Percentiles rank a stretch among this genome's conserved stretches.
Evolutionary conservation across 2,888 invertebrate species (phyloP).

Genomic region (Chydorus sphaericus): DNA sequence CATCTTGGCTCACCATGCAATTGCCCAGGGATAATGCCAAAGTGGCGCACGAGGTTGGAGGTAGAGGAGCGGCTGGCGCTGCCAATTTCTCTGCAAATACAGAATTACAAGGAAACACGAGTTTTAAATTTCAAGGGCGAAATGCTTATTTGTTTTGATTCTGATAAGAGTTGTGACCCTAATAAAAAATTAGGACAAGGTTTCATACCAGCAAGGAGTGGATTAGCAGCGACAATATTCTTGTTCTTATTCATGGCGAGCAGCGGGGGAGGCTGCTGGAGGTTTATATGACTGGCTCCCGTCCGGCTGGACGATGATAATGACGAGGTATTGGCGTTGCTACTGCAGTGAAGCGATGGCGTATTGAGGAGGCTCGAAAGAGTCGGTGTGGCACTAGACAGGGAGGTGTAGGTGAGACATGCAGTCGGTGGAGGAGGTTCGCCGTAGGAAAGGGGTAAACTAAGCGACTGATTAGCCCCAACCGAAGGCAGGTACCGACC

Average conservation of each 20-base stretch:
- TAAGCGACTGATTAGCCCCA: neutral
- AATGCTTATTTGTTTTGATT: neutral
- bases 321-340: neutral
- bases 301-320: constrained; percentile 2
- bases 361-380: constrained; percentile 7
- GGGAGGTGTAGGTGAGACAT: neutral
- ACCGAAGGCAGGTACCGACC: constrained; percentile 9
- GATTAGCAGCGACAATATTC: constrained; percentile 63
- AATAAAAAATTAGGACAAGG: neutral
- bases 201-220: constrained; percentile 71
- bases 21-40: constrained; percentile 15
- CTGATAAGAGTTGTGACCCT: too few relatives aligned
- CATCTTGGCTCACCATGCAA: constrained; percentile 11
- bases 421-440: neutral
- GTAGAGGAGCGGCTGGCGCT: constrained; percentile 16
- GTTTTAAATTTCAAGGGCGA: neutral
- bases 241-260: constrained; percentile 13
- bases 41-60: constrained; percentile 13
- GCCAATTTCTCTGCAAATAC: constrained; percentile 15
- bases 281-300: neutral
- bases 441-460: neutral
- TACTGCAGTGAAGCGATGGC: neutral
- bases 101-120: neutral
- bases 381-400: constrained; percentile 8
- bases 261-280: neutral